Evolutionary conservation across 1,140 invertebrate species (phyloP), one percentile per base, ranked within the genome.

Genomic region (Antheraea mylitta): DNA sequence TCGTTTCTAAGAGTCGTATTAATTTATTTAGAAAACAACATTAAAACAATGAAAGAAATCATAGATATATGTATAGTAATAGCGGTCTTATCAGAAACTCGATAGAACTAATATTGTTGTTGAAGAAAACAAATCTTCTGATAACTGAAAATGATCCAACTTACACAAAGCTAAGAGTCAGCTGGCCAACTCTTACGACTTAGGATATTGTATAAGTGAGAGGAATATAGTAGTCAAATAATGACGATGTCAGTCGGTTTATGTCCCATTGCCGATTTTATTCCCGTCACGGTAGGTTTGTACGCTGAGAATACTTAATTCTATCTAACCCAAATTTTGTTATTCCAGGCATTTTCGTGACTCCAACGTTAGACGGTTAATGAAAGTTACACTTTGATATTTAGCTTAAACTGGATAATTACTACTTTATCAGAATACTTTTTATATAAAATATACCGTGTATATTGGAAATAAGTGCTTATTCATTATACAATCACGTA

Each of bases 221-320:
- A 53, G 16, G 45, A 53, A 53, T 53, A 53, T n/a, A 53, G 16
- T 53, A 53, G n/a, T n/a, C n/a, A 53, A 53, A 53, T 53, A 53
- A 53, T 53, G 45, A 53, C 13, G 45, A 53, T 53, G 16, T 53
- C 45, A 53, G 11, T 53, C 13, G 45, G 45, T 53, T 53, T 53
- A 53, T 53, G 45, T 13, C 18, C 0, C 59, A 4, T 30, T 0
- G 3, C 22, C 59, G 59, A 18, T 8, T 19, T 13, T 37, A 63
- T 63, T 63, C 19, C 61, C 30, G 61, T 63, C 61, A 63, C 30
- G 61, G 30, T 13, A 8, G 22, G 6, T 16, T 13, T 63, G 16
- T 36, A 30, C 61, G 30, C n/a, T 18, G 59, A 8, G 61, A 63
- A 63, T 63, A 63, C 61, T 63, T 16, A 53, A 53, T 6, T 61